Base-by-base conservation (phyloP, 2,888 invertebrate species). In the Luperina nickerlii region DNA sequence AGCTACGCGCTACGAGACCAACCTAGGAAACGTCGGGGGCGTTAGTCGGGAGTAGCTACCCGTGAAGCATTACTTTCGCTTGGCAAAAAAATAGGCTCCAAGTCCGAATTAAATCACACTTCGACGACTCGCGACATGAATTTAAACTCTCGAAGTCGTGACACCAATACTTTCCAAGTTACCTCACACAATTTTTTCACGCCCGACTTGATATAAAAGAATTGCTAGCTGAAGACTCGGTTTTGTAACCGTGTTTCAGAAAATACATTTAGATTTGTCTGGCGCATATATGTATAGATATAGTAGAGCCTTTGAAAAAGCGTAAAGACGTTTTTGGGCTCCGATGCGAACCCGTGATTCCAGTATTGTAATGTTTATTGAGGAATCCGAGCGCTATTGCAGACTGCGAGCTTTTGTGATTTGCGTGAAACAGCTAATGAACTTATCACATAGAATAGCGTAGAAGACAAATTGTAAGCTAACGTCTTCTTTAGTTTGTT, bases 21-120 rank as follows among this genome's bases (percentile, higher is more conserved):
- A 72, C 51, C 63, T 78, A 62, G 48, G 48, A 81, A 80, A 73
- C 60, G 24, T 51, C 32, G 5, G 57, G 63, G 18, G 51, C 73
- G 76, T 85, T 85, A 76, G 68, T 82, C 57, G 76, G 70, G 82
- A 57, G 69, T 71, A 84, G 79, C 70, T 80, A 78, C 45, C 83
- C 82, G 75, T 87, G 70, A 83, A 81, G 54, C 74, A 77, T 82
- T 86, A 86, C 67, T 71, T 78, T 78, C 74, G 66, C 78, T 76
- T 75, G 67, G 68, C 73, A 83, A 83, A 86, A 84, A 87, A 88
- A 84, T 81, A 65, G 66, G 74, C 71, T 75, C 77, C 75, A 82
- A 78, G 78, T 79, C 78, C 74, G 74, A 89, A 91, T 90, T 87
- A 87, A 91, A 91, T 91, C 91, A 88, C 89, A 88, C 86, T 82